Evolutionary conservation across 2,888 invertebrate species (phyloP).

Genomic region (Torymus tubicola): DNA sequence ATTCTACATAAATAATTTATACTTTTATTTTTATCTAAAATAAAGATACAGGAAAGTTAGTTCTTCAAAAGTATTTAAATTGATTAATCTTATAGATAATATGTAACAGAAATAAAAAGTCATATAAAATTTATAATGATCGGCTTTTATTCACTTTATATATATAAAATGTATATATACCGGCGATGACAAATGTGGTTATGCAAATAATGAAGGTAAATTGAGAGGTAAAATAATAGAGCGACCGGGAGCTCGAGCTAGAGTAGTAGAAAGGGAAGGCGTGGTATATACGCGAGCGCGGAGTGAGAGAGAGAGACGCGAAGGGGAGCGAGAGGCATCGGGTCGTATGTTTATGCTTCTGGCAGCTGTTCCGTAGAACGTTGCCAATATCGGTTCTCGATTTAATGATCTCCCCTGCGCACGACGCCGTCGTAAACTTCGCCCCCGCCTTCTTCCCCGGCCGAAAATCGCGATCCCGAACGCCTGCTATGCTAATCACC

Average conservation of each 20-base stretch:
- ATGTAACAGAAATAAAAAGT: too few relatives aligned
- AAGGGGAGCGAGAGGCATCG: constrained; percentile 57
- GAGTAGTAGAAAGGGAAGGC: constrained; percentile 7
- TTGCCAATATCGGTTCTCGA: constrained; percentile 76
- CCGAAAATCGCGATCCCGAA: background rate
- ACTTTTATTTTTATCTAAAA: too few relatives aligned
- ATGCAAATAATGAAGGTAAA: constrained; percentile 26
- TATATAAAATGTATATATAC: too few relatives aligned
- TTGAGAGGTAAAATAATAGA: constrained; percentile 22
- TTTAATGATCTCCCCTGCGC: constrained; percentile 71
- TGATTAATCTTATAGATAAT: too few relatives aligned
- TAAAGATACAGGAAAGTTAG: too few relatives aligned
- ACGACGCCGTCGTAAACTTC: constrained; percentile 62
- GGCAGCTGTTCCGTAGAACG: constrained; percentile 72
- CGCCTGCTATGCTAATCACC: constrained; percentile 46
- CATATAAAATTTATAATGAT: too few relatives aligned
- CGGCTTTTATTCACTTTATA: too few relatives aligned
- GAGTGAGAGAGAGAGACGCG: constrained; percentile 38
- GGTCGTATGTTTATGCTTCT: constrained; percentile 73
- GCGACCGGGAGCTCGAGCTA: background rate
- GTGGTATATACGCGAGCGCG: background rate
- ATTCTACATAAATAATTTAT: too few relatives aligned
- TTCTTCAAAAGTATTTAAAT: too few relatives aligned
- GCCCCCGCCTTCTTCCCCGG: constrained; percentile 41
- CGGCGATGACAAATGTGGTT: background rate